Conservation (phyloP, 2,888 invertebrate species). For the Nephrotoma guestfalica region DNA sequence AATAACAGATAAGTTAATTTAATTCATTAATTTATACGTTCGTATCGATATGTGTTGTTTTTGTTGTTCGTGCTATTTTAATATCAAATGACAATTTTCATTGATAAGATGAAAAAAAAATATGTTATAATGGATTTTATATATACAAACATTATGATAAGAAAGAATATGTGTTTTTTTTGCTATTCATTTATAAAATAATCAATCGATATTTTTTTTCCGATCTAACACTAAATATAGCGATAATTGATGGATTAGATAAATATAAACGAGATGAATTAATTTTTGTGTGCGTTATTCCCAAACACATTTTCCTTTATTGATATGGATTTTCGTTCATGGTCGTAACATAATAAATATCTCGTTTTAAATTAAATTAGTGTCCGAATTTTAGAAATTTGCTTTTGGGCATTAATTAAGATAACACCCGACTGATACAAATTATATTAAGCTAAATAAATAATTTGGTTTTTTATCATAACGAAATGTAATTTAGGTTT, state of each 20-base stretch:
- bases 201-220: not conserved
- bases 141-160: not conserved
- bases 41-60: not conserved
- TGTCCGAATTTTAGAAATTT: too few species aligned
- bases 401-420: not conserved
- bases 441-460: not conserved
- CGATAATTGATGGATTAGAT: not conserved
- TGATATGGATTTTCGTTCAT: not conserved
- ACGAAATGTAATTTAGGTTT: not conserved
- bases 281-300: not conserved
- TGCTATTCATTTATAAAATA: not conserved
- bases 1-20: not conserved
- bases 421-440: not conserved
- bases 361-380: not conserved
- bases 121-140: not conserved
- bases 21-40: not conserved
- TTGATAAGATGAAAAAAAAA: not conserved
- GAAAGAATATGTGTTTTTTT: not conserved
- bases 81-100: not conserved
- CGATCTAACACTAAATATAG: not conserved
- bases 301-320: not conserved
- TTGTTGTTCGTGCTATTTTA: not conserved
- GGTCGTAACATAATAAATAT: not conserved
- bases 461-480: not conserved
- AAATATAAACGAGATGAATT: not conserved